Percentiles rank a stretch among this genome's conserved stretches.
Evolutionary conservation across 2,888 invertebrate genomes (phyloP).

Genomic region (Hirtodrosophila confusa): DNA sequence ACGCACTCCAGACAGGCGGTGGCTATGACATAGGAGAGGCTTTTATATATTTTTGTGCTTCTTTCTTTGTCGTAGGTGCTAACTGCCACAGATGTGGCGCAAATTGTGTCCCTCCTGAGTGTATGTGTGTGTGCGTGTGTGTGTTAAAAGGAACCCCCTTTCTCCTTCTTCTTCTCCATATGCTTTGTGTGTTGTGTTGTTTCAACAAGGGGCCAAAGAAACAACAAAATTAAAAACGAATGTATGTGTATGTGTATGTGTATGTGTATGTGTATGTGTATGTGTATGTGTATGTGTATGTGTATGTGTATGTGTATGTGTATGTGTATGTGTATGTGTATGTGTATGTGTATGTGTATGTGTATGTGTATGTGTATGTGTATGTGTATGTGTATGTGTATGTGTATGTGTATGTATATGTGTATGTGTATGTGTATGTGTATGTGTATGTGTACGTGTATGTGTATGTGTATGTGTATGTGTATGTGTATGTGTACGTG

Average conservation of each 20-base stretch:
- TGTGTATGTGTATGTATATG: conserved; percentile 5
- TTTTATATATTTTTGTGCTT: neutral
- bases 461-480: no score
- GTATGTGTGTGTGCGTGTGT: neutral
- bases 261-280: no score
- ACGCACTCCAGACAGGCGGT: conserved; percentile 27
- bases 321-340: conserved; percentile 3
- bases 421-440: no score
- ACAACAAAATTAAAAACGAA: conserved; percentile 28
- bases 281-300: no score
- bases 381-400: conserved; percentile 6
- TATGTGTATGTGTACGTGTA: no score
- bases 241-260: neutral
- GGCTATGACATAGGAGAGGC: conserved; percentile 19
- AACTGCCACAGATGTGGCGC: conserved; percentile 42
- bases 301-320: no score
- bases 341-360: conserved; percentile 26
- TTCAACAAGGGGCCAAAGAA: conserved; percentile 38
- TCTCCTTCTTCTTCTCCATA: no score
- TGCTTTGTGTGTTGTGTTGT: neutral
- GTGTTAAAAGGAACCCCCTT: no score
- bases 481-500: no score
- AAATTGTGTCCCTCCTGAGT: conserved; percentile 37
- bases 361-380: conserved; percentile 16
- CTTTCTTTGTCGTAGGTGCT: conserved; percentile 44